Conservation (phyloP, 1,140 invertebrate genomes). For the Camponotus vicinus region DNA sequence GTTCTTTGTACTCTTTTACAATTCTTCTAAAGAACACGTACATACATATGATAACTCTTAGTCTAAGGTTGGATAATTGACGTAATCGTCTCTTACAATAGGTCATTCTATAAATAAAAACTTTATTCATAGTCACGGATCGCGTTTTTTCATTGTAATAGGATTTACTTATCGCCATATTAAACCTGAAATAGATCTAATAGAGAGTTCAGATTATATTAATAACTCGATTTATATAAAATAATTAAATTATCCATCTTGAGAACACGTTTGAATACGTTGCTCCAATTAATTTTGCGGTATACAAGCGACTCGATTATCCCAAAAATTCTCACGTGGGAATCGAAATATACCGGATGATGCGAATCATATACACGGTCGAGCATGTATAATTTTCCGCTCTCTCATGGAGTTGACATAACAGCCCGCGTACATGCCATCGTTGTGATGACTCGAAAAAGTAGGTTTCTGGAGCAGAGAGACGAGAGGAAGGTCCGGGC, state of each 20-base stretch:
- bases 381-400: background rate
- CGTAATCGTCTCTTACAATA: constrained; percentile 52
- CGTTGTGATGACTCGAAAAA: constrained; percentile 50
- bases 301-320: background rate
- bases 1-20: background rate
- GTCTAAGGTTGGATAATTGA: constrained; percentile 51
- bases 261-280: background rate
- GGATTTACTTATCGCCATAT: constrained; percentile 51
- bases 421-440: constrained; percentile 18
- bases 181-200: constrained; percentile 28
- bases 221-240: constrained; percentile 9
- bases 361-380: background rate
- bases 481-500: constrained; percentile 11
- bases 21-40: background rate
- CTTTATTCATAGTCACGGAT: constrained; percentile 49
- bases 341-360: background rate
- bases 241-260: background rate
- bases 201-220: background rate
- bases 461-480: constrained; percentile 71
- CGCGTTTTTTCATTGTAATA: constrained; percentile 41
- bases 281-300: background rate
- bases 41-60: background rate
- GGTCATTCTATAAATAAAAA: constrained; percentile 46
- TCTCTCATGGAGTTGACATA: constrained; percentile 25
- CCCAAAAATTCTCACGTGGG: background rate